These are phyloP conservation scores for Tiliacea aurago DNA, from an alignment of 2,888 invertebrate species.

Conservation along the genomic window DNA sequence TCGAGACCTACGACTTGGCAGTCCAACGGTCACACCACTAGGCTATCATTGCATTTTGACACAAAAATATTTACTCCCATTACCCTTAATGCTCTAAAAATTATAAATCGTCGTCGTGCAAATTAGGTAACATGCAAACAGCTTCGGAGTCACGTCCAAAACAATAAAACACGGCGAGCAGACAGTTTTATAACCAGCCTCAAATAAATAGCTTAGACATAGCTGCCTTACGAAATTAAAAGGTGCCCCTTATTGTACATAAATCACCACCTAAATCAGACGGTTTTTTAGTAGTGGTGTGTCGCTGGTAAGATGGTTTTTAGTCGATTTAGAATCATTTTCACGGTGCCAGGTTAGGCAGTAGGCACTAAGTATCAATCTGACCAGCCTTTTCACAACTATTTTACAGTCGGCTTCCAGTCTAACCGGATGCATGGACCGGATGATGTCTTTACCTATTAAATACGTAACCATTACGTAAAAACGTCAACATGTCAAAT, in stretches of 20 bases:
- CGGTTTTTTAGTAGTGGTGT: slow-evolving; percentile 65
- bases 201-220: slow-evolving; percentile 79
- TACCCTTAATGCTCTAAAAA: slow-evolving; percentile 21
- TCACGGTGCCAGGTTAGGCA: neutral
- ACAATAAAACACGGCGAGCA: slow-evolving; percentile 65
- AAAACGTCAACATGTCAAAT: no score
- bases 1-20: no score
- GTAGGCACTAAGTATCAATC: neutral
- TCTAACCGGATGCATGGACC: neutral
- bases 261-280: slow-evolving; percentile 82
- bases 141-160: slow-evolving; percentile 58
- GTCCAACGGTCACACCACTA: no score
- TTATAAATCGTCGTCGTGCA: slow-evolving; percentile 45
- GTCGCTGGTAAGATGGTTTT: neutral
- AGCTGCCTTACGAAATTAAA: slow-evolving; percentile 83
- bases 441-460: no score
- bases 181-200: slow-evolving; percentile 81
- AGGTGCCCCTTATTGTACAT: slow-evolving; percentile 83
- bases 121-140: slow-evolving; percentile 58
- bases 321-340: slow-evolving; percentile 13
- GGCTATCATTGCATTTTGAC: neutral
- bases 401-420: no score
- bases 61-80: slow-evolving; percentile 7
- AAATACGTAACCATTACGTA: no score
- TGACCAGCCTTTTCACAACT: neutral